A percentile compares a stretch with the other conserved stretches of the same genome.
Conservation (phyloP, 2,797 vertebrate genomes). For the Propithecus deckenii region DNA sequence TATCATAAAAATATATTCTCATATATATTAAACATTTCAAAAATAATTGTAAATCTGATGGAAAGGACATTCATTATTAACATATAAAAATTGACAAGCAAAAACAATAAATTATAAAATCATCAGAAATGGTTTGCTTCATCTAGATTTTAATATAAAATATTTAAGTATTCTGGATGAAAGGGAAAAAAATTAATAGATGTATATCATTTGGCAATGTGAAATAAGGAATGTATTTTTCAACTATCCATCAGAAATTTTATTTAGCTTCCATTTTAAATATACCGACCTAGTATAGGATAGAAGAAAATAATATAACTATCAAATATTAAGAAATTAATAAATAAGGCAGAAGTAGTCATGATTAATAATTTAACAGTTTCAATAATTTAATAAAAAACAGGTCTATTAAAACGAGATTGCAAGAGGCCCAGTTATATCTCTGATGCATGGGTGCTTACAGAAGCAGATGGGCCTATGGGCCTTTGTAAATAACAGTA, state of each 20-base stretch:
- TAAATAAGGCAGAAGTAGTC: background rate
- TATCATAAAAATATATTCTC: background rate
- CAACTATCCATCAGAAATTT: background rate
- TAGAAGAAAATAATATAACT: constrained; percentile 5
- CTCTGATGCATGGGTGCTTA: background rate
- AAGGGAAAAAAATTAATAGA: background rate
- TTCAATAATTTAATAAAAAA: background rate
- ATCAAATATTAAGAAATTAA: background rate
- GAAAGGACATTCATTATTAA: constrained; percentile 12
- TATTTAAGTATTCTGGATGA: background rate
- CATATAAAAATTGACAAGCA: background rate
- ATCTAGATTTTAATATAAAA: constrained; percentile 19
- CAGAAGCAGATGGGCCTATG: background rate
- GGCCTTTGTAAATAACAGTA: background rate
- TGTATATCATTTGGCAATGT: background rate
- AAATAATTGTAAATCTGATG: background rate
- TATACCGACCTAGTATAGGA: background rate
- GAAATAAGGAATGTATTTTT: constrained; percentile 25
- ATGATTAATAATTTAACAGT: background rate
- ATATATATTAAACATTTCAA: background rate
- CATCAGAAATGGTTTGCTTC: background rate
- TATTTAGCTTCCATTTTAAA: background rate
- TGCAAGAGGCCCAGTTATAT: background rate
- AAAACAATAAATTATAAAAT: background rate
- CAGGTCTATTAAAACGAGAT: background rate